phyloP scores from a whole-genome alignment of 2,888 invertebrate genomes.

The Esperia sulphurella region DNA sequence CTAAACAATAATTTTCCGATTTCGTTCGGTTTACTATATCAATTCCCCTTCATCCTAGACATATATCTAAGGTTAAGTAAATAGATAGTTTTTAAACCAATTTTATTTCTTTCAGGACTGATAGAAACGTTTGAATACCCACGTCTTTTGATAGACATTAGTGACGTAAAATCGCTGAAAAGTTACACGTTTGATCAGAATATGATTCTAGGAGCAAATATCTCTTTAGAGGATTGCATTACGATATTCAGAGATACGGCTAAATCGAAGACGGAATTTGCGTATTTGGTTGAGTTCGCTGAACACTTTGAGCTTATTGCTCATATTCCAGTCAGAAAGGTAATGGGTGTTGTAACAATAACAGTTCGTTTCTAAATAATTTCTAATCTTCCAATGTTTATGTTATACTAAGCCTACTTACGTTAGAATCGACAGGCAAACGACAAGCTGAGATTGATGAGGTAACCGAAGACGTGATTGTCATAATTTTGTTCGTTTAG shows the following conservation, averaged over 20 bases:
- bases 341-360: slow-evolving; percentile 34
- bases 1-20: too few relatives aligned
- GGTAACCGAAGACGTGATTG: too few relatives aligned
- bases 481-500: too few relatives aligned
- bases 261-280: slow-evolving; percentile 54
- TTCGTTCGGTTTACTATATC: too few relatives aligned
- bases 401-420: not conserved
- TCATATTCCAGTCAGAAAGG: slow-evolving; percentile 82
- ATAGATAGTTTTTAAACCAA: not conserved
- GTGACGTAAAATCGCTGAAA: slow-evolving; percentile 49
- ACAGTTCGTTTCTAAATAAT: too few relatives aligned
- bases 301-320: slow-evolving; percentile 81
- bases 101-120: slow-evolving; percentile 38
- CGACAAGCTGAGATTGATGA: not conserved
- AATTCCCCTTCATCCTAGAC: too few relatives aligned
- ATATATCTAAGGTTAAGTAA: too few relatives aligned
- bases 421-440: not conserved
- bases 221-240: slow-evolving; percentile 77
- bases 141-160: slow-evolving; percentile 52
- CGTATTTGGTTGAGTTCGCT: slow-evolving; percentile 74
- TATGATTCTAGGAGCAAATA: slow-evolving; percentile 76
- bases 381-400: too few relatives aligned
- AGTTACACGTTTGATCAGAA: slow-evolving; percentile 50
- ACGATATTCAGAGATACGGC: slow-evolving; percentile 59
- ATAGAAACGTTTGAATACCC: slow-evolving; percentile 50